Evolutionary conservation across 2,888 invertebrate species (phyloP).

Genomic region (Acanthococcus lagerstroemiae): DNA sequence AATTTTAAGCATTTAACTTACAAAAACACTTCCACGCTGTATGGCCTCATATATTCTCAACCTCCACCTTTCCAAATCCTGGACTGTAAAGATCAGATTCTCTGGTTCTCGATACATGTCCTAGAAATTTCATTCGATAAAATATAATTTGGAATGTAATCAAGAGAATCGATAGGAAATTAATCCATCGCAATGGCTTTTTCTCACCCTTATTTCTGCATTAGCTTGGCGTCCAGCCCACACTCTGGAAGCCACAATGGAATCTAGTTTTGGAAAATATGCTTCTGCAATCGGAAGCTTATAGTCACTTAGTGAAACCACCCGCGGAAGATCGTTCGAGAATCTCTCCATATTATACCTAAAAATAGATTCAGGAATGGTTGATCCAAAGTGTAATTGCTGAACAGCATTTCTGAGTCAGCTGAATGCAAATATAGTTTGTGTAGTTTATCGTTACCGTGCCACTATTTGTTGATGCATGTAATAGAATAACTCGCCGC

Average conservation of each 20-base stretch:
- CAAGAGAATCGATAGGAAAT: too few species aligned
- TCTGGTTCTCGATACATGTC: constrained; percentile 59
- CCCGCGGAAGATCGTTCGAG: constrained; percentile 57
- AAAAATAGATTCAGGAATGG: too few species aligned
- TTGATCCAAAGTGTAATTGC: too few species aligned
- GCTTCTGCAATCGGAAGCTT: constrained; percentile 62
- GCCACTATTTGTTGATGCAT: constrained; percentile 64
- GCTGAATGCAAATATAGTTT: too few species aligned
- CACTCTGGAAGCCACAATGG: constrained; percentile 59
- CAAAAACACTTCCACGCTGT: constrained; percentile 46
- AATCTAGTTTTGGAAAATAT: constrained; percentile 75
- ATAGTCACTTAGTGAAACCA: constrained; percentile 54
- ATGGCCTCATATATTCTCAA: constrained; percentile 62
- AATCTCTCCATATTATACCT: constrained; percentile 68
- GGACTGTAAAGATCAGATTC: constrained; percentile 54
- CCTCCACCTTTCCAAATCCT: constrained; percentile 62
- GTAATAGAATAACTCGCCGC: constrained; percentile 69
- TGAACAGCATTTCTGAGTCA: too few species aligned
- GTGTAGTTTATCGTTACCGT: too few species aligned
- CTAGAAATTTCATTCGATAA: too few species aligned
- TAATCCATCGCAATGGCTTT: too few species aligned
- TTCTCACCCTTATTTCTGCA: constrained; percentile 35
- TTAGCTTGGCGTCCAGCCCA: constrained; percentile 55
- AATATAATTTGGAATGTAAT: too few species aligned
- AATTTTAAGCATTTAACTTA: too few species aligned